phyloP scores from a whole-genome alignment of 2,113 vertebrate genomes.

The Acanthisitta chloris region DNA sequence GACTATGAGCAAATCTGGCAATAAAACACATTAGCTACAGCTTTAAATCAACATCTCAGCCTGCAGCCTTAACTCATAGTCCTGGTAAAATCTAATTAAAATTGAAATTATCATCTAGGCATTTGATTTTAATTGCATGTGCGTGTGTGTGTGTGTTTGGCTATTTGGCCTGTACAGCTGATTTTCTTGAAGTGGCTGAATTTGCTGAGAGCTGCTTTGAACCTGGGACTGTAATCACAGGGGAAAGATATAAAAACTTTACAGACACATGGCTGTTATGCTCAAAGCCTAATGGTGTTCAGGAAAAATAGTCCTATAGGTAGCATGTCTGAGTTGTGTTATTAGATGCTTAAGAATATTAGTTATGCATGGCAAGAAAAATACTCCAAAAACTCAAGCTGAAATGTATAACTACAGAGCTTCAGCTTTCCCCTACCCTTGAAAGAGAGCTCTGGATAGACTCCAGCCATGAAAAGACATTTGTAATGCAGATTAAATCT shows the following conservation, averaged over 20 bases:
- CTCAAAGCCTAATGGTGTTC: neutral
- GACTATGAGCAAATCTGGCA: slow-evolving; percentile 66
- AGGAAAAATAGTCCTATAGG: neutral
- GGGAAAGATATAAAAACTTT: neutral
- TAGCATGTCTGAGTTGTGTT: neutral
- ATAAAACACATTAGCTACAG: slow-evolving; percentile 66
- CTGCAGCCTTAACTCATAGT: slow-evolving; percentile 52
- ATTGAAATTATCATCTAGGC: slow-evolving; percentile 36
- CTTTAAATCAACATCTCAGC: slow-evolving; percentile 65
- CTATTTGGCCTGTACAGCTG: neutral
- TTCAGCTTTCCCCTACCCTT: neutral
- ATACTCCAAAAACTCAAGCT: neutral
- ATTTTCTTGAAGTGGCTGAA: neutral
- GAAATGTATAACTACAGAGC: neutral
- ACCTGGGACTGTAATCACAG: neutral
- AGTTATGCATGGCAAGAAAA: neutral
- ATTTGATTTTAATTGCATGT: slow-evolving; percentile 32
- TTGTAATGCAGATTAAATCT: slow-evolving; percentile 42
- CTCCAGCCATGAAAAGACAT: slow-evolving; percentile 11
- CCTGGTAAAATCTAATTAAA: slow-evolving; percentile 70
- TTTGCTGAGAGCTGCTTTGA: neutral
- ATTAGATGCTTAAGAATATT: neutral
- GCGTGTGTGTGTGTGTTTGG: neutral
- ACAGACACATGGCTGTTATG: neutral
- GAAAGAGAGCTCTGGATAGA: neutral